These are phyloP conservation scores for Hephaestus fuliginosus DNA, from an alignment of 2,797 vertebrate species.

Conservation along the genomic window DNA sequence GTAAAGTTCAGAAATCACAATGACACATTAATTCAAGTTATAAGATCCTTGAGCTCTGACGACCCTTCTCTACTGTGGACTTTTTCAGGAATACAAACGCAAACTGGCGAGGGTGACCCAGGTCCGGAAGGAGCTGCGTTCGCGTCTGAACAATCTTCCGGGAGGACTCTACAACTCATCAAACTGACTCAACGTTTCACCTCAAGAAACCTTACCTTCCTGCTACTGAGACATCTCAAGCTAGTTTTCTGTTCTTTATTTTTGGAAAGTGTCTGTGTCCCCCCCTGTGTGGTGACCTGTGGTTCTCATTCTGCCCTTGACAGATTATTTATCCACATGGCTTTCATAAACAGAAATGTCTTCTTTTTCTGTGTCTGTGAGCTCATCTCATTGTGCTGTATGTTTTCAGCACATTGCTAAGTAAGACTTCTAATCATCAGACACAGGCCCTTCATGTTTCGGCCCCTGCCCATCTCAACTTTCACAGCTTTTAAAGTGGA, in stretches of 20 bases:
- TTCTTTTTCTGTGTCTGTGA: conserved; percentile 18
- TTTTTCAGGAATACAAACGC: conserved; percentile 95
- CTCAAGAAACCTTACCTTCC: background rate
- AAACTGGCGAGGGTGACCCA: conserved; percentile 96
- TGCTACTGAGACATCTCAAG: conserved; percentile 55
- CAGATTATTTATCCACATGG: conserved; percentile 46
- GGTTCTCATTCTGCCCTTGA: conserved; percentile 38
- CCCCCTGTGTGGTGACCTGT: conserved; percentile 38
- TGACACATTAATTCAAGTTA: background rate
- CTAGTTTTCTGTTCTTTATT: conserved; percentile 15
- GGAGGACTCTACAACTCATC: conserved; percentile 91
- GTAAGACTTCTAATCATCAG: conserved; percentile 12
- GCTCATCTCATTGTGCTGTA: conserved; percentile 31
- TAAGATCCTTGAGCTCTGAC: conserved; percentile 41
- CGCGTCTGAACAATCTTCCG: conserved; percentile 93
- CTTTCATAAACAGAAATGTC: conserved; percentile 40
- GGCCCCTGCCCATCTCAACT: conserved; percentile 40
- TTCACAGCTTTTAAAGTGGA: conserved; percentile 76
- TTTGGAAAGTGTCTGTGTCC: conserved; percentile 38
- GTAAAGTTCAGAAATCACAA: background rate
- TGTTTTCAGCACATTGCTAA: conserved; percentile 38
- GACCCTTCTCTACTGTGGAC: conserved; percentile 54
- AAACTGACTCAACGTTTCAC: conserved; percentile 81
- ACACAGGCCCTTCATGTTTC: conserved; percentile 33
- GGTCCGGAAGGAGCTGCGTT: conserved; percentile 96